Evolutionary conservation across 1,140 invertebrate genomes (phyloP).

Genomic region (Tachypleus tridentatus): DNA sequence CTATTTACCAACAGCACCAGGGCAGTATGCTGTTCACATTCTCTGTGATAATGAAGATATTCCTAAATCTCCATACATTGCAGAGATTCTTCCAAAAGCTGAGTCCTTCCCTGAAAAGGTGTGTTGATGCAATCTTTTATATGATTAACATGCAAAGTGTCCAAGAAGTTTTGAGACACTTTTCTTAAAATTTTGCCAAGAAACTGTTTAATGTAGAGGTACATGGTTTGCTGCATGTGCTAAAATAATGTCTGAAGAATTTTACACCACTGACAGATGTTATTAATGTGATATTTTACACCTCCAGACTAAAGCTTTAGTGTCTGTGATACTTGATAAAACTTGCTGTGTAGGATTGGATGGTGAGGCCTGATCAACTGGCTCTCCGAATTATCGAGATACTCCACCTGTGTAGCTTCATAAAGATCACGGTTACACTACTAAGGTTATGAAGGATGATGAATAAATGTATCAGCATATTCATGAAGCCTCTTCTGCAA

Average conservation of each 20-base stretch:
- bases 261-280: neutral
- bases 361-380: too few relatives aligned
- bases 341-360: too few relatives aligned
- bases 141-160: too few relatives aligned
- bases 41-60: constrained; percentile 75
- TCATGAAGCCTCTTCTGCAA: too few relatives aligned
- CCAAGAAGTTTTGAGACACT: neutral
- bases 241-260: neutral
- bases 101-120: constrained; percentile 66
- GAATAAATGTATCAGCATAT: too few relatives aligned
- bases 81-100: constrained; percentile 55
- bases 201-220: neutral
- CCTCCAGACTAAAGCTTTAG: neutral
- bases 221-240: constrained; percentile 4
- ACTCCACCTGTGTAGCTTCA: too few relatives aligned
- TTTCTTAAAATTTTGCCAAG: constrained; percentile 11
- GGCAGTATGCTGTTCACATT: constrained; percentile 82
- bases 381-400: too few relatives aligned
- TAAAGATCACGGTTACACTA: too few relatives aligned
- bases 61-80: constrained; percentile 65
- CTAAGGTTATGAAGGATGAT: too few relatives aligned
- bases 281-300: neutral
- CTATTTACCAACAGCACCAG: constrained; percentile 68
- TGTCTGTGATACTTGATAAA: too few relatives aligned
- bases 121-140: neutral